Percentiles rank a stretch among this genome's conserved stretches.
These are phyloP conservation scores for Scaptomyza parva DNA, from an alignment of 2,888 invertebrate species.

Conservation along the genomic window DNA sequence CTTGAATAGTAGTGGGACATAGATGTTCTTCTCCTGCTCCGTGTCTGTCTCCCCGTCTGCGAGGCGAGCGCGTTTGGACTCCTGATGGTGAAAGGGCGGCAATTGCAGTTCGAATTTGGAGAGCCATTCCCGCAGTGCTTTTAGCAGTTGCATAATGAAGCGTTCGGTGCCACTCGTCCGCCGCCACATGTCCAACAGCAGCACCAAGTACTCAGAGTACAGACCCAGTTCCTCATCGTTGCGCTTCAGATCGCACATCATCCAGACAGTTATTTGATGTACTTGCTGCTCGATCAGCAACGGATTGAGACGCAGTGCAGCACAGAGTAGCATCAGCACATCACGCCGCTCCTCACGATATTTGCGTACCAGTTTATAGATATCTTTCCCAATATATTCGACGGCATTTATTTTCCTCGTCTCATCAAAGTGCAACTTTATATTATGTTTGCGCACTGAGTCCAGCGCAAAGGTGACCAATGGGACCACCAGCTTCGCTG, in stretches of 20 bases:
- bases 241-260: conserved; percentile 73
- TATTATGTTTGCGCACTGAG: conserved; percentile 78
- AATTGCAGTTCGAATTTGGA: conserved; percentile 39
- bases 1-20: conserved; percentile 28
- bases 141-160: conserved; percentile 79
- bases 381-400: conserved; percentile 47
- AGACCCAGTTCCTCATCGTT: conserved; percentile 44
- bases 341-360: conserved; percentile 46
- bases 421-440: conserved; percentile 58
- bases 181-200: conserved; percentile 82
- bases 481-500: conserved; percentile 34
- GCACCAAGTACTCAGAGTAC: conserved; percentile 79
- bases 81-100: conserved; percentile 25
- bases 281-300: conserved; percentile 79
- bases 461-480: conserved; percentile 68
- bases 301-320: conserved; percentile 81
- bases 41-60: background rate
- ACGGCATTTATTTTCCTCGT: conserved; percentile 21
- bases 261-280: conserved; percentile 77
- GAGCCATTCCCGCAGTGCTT: conserved; percentile 74
- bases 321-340: conserved; percentile 77
- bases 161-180: conserved; percentile 82
- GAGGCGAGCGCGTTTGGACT: conserved; percentile 20
- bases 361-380: conserved; percentile 45
- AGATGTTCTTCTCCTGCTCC: background rate